phyloP scores from a whole-genome alignment of 2,113 vertebrate species.

The Vicugna pacos region DNA sequence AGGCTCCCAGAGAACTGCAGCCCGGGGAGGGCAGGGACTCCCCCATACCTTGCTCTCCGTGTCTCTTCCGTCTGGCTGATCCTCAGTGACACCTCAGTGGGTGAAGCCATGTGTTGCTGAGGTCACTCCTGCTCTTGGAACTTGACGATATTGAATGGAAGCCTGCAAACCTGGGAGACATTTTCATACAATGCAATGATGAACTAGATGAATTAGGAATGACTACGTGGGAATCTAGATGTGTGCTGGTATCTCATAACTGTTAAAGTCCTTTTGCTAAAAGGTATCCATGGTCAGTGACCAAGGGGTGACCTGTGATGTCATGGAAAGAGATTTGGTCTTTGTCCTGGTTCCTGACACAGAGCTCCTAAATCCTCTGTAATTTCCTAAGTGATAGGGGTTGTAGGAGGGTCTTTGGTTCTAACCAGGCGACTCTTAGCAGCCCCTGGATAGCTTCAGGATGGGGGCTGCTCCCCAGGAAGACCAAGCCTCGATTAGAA shows the following conservation, averaged over 20 bases:
- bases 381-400: neutral
- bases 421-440: neutral
- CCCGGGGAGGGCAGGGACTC: neutral
- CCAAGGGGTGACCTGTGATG: neutral
- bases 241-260: neutral
- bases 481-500: neutral
- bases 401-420: neutral
- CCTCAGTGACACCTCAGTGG: neutral
- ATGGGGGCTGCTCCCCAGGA: neutral
- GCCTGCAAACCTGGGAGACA: neutral
- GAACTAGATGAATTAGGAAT: neutral
- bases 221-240: neutral
- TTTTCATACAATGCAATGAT: neutral
- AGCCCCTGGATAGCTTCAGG: neutral
- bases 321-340: too few relatives aligned
- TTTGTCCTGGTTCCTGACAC: neutral
- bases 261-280: neutral
- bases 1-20: neutral
- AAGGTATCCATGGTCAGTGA: neutral
- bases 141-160: neutral
- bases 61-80: neutral
- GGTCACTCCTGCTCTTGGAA: neutral
- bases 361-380: neutral
- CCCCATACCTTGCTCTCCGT: neutral
- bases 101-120: neutral